Evolutionary conservation across 2,888 invertebrate genomes (phyloP), one percentile per base, ranked within the genome.

Genomic region (Leptopilina drosophilae): DNA sequence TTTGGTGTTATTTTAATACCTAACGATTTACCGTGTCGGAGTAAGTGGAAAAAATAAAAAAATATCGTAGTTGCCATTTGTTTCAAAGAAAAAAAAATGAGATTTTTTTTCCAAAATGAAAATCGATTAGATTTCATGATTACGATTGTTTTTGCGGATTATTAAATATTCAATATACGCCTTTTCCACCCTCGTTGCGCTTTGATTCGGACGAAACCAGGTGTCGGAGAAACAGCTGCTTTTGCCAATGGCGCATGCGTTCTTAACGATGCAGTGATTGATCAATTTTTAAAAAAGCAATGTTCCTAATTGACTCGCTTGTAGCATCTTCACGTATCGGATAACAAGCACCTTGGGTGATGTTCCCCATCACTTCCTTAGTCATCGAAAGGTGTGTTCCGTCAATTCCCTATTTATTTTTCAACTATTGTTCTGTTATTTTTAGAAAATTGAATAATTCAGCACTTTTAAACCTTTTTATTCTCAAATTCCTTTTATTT

Each of bases 251-350:
- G 86, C 87, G 87, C 87, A 86, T 86, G 87, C 87, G 87, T 85
- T 69, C 82, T 82, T 76, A 77, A 81, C 83, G 84, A 82, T 83
- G 83, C 84, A 83, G 87, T 90, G 88, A 90, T 90, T 86, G 89
- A 90, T 89, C 89, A 90, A 89, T 86, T 89, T 88, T 88, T 88
- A 88, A 90, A 73, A 90, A 90, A 89, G 88, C 89, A 89, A 88
- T 89, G 88, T 87, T 87, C 88, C 85, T 91, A 90, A 90, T 91
- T 90, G 89, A 88, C 87, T 85, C 79, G 82, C 84, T 83, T 82
- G 53, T 80, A 79, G 79, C 81, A 79, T 82, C 82, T 82, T 82
- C 80, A 80, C 81, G 76, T 79, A 49, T 81, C 78, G 66, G 80
- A 67, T 65, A 81, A 82, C 26, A 76, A 42, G 81, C 81, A 77